A percentile compares a stretch with the other conserved stretches of the same genome.
These are phyloP conservation scores for Tachina fera DNA, from an alignment of 2,888 invertebrate genomes.

Conservation along the genomic window DNA sequence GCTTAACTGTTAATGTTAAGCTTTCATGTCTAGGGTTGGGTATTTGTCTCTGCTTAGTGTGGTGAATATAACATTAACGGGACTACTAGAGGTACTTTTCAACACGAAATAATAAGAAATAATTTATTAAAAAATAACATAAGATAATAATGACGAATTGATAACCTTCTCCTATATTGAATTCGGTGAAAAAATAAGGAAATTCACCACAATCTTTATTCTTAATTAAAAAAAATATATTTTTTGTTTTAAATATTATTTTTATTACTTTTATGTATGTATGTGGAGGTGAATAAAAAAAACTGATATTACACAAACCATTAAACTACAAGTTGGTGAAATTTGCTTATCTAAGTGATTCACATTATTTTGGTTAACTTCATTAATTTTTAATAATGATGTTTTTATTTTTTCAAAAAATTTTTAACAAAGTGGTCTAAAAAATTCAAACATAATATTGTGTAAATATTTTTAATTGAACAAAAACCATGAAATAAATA, in stretches of 20 bases:
- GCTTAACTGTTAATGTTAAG: conserved; percentile 17
- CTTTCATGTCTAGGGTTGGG: neutral
- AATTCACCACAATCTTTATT: too few relatives aligned
- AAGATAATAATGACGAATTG: too few relatives aligned
- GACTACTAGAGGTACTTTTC: conserved; percentile 1
- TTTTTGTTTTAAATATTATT: too few relatives aligned
- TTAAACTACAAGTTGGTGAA: conserved; percentile 3
- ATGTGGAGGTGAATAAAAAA: too few relatives aligned
- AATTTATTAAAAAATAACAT: too few relatives aligned
- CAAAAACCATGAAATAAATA: conserved; percentile 15
- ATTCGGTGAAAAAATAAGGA: too few relatives aligned
- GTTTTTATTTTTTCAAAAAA: neutral
- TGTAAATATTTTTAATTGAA: conserved; percentile 7
- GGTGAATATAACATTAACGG: conserved; percentile 41
- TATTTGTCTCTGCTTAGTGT: conserved; percentile 36
- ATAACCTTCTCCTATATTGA: too few relatives aligned
- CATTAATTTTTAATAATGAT: neutral
- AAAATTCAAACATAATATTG: neutral
- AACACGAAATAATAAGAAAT: too few relatives aligned
- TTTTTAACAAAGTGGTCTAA: neutral
- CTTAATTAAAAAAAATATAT: too few relatives aligned
- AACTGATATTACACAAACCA: neutral
- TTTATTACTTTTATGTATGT: too few relatives aligned
- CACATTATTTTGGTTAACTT: neutral
- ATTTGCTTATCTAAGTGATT: conserved; percentile 1